These are phyloP conservation scores for Leptopilina clavipes DNA, from an alignment of 1,140 invertebrate species.

Conservation along the genomic window DNA sequence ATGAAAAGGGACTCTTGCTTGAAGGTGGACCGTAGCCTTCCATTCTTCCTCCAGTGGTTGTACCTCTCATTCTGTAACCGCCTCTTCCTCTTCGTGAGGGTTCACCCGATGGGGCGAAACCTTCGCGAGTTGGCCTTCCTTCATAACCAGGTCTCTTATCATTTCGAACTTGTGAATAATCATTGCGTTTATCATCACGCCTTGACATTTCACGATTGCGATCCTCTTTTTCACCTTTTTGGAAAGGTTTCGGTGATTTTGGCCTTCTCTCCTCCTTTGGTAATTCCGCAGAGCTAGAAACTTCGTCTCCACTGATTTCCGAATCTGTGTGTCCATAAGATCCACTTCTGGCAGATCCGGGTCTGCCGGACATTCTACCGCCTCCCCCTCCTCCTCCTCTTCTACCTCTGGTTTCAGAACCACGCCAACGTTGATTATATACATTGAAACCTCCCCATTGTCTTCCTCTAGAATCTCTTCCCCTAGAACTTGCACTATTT, in stretches of 20 bases:
- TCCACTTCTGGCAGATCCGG: constrained; percentile 66
- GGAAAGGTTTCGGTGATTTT: constrained; percentile 71
- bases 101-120: constrained; percentile 87
- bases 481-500: constrained; percentile 59
- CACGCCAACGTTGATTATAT: constrained; percentile 66
- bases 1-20: constrained; percentile 83
- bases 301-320: constrained; percentile 78
- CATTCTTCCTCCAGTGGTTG: constrained; percentile 78
- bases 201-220: constrained; percentile 73
- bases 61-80: constrained; percentile 76
- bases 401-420: constrained; percentile 67
- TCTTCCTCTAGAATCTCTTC: constrained; percentile 56
- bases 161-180: constrained; percentile 56
- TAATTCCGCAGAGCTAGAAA: constrained; percentile 74
- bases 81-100: constrained; percentile 86
- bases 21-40: constrained; percentile 84
- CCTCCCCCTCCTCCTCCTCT: constrained; percentile 64
- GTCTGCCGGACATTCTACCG: constrained; percentile 58
- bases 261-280: constrained; percentile 72
- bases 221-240: constrained; percentile 78
- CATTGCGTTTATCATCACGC: constrained; percentile 67
- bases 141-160: constrained; percentile 66
- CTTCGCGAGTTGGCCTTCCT: constrained; percentile 72
- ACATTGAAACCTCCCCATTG: constrained; percentile 62
- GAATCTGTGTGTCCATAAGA: constrained; percentile 76